Evolutionary conservation across 2,888 invertebrate genomes (phyloP), one percentile per base, ranked within the genome.

Genomic region (Gnatocerus cornutus): DNA sequence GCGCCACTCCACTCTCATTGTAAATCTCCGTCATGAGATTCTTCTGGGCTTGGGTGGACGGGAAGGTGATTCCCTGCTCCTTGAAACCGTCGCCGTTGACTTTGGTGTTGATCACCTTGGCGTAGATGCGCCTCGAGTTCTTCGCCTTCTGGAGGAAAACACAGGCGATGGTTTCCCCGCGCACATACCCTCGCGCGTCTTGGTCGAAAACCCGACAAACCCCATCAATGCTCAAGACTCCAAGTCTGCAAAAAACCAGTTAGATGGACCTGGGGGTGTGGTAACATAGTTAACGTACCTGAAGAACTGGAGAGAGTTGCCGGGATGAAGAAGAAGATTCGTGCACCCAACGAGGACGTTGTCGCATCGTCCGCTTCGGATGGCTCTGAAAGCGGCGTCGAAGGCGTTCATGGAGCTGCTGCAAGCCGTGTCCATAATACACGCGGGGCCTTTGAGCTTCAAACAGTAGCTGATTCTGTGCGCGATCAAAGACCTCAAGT

Each of bases 401-500:
- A 98, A 74, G 0, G 97, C 97, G 77, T 93, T 91, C 74, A 96
- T 87, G 6, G 96, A 94, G 63, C 97, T 97, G n/a, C 96, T 96
- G 83, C 98, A 98, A 0, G 98, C 98, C 0, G 97, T 96, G 85
- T 98, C 98, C 7, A 96, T 88, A 0, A 93, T 89, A 85, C 91
- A 95, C 4, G 96, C 95, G 0, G 97, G 97, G 0, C 98, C 97
- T 77, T 92, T 92, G n/a, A 95, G 88, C 21, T 96, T 96, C 70
- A 98, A 88, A 85, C 92, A 92, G 84, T 94, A 97, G 0, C 96
- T 96, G 73, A 98, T 89, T 62, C 97, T 90, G 84, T 97, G 96
- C n/a, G 97, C 93, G 81, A 97, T 89, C 96, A 97, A 96, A 3
- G 96, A 94, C 69, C 95, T 90, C 75, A 45, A 13, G n/a, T 78